A percentile compares a stretch with the other conserved stretches of the same genome.
Conservation (phyloP, 2,113 vertebrate genomes). For the Merops nubicus region DNA sequence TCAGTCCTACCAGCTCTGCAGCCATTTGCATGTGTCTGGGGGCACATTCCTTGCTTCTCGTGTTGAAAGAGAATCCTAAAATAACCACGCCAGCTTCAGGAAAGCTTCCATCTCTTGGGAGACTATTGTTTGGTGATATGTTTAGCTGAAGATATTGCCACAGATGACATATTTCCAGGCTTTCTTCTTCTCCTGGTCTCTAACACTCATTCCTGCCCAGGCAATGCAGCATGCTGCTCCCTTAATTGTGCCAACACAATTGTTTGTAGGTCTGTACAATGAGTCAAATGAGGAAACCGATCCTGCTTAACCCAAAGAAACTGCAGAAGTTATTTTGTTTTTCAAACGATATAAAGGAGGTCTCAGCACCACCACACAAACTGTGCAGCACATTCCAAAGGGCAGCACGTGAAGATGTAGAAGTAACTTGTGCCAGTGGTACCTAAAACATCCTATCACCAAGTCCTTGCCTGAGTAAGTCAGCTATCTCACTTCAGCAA, state of each 20-base stretch:
- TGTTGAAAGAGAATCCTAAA: constrained; percentile 64
- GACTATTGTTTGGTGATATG: constrained; percentile 66
- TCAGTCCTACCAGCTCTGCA: constrained; percentile 16
- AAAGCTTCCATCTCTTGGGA: constrained; percentile 61
- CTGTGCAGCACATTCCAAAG: background rate
- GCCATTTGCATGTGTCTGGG: constrained; percentile 46
- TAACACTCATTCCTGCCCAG: constrained; percentile 47
- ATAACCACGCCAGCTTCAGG: constrained; percentile 58
- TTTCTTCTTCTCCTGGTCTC: constrained; percentile 47
- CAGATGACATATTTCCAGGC: constrained; percentile 52
- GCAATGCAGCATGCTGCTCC: background rate
- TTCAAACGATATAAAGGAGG: background rate
- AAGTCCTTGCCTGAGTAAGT: background rate
- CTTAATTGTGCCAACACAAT: constrained; percentile 8
- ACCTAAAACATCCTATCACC: background rate
- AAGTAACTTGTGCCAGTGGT: background rate
- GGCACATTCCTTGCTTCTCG: constrained; percentile 42
- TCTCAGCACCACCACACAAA: background rate
- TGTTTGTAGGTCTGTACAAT: constrained; percentile 24
- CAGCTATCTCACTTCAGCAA: constrained; percentile 15
- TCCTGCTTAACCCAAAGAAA: constrained; percentile 8
- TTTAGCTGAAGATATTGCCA: constrained; percentile 62
- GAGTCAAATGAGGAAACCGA: constrained; percentile 19
- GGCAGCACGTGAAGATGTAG: background rate
- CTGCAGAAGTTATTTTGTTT: constrained; percentile 8